phyloP scores from a whole-genome alignment of 2,797 vertebrate genomes.

The Kryptolebias ocellatus region DNA sequence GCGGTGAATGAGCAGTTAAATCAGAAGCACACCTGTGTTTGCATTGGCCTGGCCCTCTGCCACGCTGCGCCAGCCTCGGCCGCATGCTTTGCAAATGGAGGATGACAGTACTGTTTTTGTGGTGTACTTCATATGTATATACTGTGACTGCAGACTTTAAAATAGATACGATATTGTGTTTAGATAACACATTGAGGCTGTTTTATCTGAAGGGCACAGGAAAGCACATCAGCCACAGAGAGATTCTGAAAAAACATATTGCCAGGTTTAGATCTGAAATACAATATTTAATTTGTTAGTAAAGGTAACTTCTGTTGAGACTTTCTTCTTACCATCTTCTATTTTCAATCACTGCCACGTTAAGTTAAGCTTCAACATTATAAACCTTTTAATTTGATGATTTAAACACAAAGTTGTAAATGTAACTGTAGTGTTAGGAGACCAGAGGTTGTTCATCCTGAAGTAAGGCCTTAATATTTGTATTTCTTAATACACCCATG shows the following conservation, averaged over 20 bases:
- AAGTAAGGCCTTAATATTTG: no score
- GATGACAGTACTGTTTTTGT: slow-evolving; percentile 44
- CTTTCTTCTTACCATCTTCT: not conserved
- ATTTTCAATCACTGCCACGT: not conserved
- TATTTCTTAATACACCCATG: no score
- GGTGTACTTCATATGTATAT: slow-evolving; percentile 31
- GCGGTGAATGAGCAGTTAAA: slow-evolving; percentile 45
- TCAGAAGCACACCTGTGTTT: slow-evolving; percentile 76
- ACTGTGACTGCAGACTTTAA: slow-evolving; percentile 19
- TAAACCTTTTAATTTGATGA: no score
- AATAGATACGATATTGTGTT: slow-evolving; percentile 1
- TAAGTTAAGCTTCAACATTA: no score
- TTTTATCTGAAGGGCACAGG: not conserved
- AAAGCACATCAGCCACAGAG: not conserved
- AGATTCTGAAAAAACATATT: slow-evolving; percentile 12
- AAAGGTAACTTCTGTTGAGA: not conserved
- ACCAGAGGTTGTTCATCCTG: no score
- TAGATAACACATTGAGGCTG: not conserved
- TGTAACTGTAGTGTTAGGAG: no score
- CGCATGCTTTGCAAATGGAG: slow-evolving; percentile 48
- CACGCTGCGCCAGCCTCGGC: slow-evolving; percentile 36
- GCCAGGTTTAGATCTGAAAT: not conserved
- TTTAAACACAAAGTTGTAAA: no score
- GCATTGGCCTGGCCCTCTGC: slow-evolving; percentile 55
- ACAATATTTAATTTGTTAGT: slow-evolving; percentile 13